Conservation (phyloP, 2,888 invertebrate species). For the Drosophila maculinotata region DNA sequence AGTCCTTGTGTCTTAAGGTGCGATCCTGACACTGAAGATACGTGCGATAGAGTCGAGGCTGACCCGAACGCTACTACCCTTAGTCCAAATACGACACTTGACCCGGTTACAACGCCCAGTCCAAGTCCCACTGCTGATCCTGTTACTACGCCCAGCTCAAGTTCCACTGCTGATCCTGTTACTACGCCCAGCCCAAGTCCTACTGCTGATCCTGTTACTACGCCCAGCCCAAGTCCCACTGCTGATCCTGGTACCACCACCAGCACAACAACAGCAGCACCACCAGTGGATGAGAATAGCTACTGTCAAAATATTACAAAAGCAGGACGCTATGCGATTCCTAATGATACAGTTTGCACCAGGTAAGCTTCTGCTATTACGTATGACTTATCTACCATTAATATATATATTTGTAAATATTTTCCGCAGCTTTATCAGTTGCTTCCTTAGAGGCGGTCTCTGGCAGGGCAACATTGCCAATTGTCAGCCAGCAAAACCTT, state of each 20-base stretch:
- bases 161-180: neutral
- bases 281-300: slow-evolving; percentile 18
- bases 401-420: no score
- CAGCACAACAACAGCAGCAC: slow-evolving; percentile 11
- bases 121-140: neutral
- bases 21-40: neutral
- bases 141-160: neutral
- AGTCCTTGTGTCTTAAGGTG: slow-evolving; percentile 64
- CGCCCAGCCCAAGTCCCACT: neutral
- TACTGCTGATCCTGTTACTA: neutral
- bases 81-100: neutral
- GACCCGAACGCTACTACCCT: neutral
- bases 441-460: slow-evolving; percentile 30
- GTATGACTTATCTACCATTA: no score
- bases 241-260: neutral
- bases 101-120: neutral
- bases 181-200: neutral
- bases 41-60: slow-evolving; percentile 60
- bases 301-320: slow-evolving; percentile 28
- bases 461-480: slow-evolving; percentile 29
- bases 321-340: slow-evolving; percentile 62
- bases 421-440: slow-evolving; percentile 69
- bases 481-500: slow-evolving; percentile 51
- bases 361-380: slow-evolving; percentile 57
- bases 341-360: slow-evolving; percentile 67